These are phyloP conservation scores for Pilophorus perplexus DNA, from an alignment of 2,888 invertebrate species.

Conservation along the genomic window DNA sequence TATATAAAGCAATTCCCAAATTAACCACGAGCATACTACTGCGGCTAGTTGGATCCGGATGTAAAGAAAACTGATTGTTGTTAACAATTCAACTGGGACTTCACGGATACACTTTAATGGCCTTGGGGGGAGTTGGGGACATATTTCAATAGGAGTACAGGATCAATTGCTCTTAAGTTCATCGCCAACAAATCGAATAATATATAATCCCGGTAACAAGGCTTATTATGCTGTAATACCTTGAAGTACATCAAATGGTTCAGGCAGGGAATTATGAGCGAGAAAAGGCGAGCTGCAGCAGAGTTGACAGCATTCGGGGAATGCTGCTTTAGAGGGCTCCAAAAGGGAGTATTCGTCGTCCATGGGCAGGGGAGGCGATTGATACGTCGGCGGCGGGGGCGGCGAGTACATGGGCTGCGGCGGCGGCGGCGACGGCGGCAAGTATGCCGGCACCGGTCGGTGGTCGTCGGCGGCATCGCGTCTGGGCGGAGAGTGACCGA, in stretches of 20 bases:
- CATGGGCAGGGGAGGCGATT: neutral
- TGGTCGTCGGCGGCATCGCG: neutral
- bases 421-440: too few relatives aligned
- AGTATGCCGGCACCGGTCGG: neutral
- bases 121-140: too few relatives aligned
- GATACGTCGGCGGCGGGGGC: slow-evolving; percentile 9
- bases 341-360: slow-evolving; percentile 21
- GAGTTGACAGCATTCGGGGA: slow-evolving; percentile 24
- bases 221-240: too few relatives aligned
- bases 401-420: slow-evolving; percentile 1
- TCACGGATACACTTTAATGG: too few relatives aligned
- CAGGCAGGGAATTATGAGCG: neutral
- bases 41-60: too few relatives aligned
- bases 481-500: slow-evolving; percentile 1
- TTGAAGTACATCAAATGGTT: slow-evolving; percentile 19
- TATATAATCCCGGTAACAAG: too few relatives aligned
- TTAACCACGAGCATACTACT: too few relatives aligned
- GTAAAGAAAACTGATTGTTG: too few relatives aligned
- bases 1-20: too few relatives aligned
- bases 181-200: neutral
- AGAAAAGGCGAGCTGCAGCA: slow-evolving; percentile 17
- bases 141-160: too few relatives aligned
- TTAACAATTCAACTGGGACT: too few relatives aligned
- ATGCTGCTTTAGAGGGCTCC: slow-evolving; percentile 20
- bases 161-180: too few relatives aligned